Percentiles rank a stretch among this genome's conserved stretches.
phyloP scores from a whole-genome alignment of 2,797 vertebrate species.

The Orestias chungarensis region DNA sequence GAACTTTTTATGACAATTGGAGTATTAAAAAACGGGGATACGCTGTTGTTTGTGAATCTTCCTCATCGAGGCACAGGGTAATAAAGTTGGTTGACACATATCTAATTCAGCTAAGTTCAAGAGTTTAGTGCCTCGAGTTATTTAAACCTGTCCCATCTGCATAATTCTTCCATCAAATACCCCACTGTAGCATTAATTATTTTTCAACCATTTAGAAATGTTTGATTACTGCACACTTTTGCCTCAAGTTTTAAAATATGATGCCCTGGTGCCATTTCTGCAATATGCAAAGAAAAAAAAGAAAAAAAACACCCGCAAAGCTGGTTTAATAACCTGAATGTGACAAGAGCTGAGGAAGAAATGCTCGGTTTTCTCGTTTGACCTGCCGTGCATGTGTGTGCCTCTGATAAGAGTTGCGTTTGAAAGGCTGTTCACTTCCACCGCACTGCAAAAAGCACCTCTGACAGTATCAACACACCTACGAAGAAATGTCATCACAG shows the following conservation, averaged over 20 bases:
- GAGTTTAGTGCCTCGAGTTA: slow-evolving; percentile 20
- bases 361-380: slow-evolving; percentile 17
- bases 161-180: slow-evolving; percentile 14
- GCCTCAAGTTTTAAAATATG: slow-evolving; percentile 9
- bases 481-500: slow-evolving; percentile 6
- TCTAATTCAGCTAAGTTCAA: slow-evolving; percentile 34
- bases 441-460: slow-evolving; percentile 24
- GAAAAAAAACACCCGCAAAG: slow-evolving; percentile 2
- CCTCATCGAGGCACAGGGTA: slow-evolving; percentile 9
- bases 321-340: slow-evolving; percentile 14
- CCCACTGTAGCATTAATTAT: neutral
- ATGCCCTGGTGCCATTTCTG: slow-evolving; percentile 13
- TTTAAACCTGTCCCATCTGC: slow-evolving; percentile 31
- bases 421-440: slow-evolving; percentile 49
- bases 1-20: neutral
- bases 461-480: slow-evolving; percentile 24
- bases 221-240: slow-evolving; percentile 11
- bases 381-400: slow-evolving; percentile 25
- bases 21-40: neutral
- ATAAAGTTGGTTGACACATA: slow-evolving; percentile 9
- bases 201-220: slow-evolving; percentile 9
- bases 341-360: slow-evolving; percentile 20
- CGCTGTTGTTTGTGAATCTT: slow-evolving; percentile 14
- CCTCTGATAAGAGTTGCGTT: slow-evolving; percentile 50
- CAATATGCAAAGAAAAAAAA: neutral